Percentiles rank a stretch among this genome's conserved stretches.
Evolutionary conservation across 2,888 invertebrate genomes (phyloP).

Genomic region (Orthosia incerta): DNA sequence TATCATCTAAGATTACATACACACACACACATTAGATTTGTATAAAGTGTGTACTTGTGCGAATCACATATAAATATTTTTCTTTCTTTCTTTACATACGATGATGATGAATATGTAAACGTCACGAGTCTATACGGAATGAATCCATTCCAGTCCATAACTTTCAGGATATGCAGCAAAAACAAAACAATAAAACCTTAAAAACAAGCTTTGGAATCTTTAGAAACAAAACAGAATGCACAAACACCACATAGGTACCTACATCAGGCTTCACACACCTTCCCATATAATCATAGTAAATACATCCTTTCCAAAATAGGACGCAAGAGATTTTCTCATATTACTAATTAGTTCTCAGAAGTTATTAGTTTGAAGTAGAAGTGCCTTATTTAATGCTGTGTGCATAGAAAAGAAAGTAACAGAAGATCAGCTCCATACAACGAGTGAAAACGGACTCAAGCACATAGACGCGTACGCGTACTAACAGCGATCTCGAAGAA

Average conservation of each 20-base stretch:
- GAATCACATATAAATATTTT: too few relatives aligned
- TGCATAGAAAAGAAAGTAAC: background rate
- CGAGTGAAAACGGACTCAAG: background rate
- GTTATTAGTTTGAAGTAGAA: slow-evolving; percentile 40
- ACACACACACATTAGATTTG: too few relatives aligned
- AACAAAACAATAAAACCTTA: background rate
- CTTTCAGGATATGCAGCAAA: background rate
- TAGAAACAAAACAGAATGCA: background rate
- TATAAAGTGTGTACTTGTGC: too few relatives aligned
- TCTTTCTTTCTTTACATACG: too few relatives aligned
- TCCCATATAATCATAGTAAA: slow-evolving; percentile 32
- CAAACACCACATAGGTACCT: background rate
- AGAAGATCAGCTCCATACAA: background rate
- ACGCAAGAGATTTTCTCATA: slow-evolving; percentile 54
- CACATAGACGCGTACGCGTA: too few relatives aligned
- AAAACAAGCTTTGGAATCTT: background rate
- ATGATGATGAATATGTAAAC: too few relatives aligned
- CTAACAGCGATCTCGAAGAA: background rate
- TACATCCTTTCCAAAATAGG: slow-evolving; percentile 27
- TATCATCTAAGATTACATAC: background rate
- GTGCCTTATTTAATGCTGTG: slow-evolving; percentile 51
- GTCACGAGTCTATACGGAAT: too few relatives aligned
- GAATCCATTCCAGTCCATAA: too few relatives aligned
- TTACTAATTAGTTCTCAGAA: slow-evolving; percentile 48
- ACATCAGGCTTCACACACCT: slow-evolving; percentile 17